These are phyloP conservation scores for Netelia melanura DNA, from an alignment of 2,888 invertebrate species.

Conservation along the genomic window DNA sequence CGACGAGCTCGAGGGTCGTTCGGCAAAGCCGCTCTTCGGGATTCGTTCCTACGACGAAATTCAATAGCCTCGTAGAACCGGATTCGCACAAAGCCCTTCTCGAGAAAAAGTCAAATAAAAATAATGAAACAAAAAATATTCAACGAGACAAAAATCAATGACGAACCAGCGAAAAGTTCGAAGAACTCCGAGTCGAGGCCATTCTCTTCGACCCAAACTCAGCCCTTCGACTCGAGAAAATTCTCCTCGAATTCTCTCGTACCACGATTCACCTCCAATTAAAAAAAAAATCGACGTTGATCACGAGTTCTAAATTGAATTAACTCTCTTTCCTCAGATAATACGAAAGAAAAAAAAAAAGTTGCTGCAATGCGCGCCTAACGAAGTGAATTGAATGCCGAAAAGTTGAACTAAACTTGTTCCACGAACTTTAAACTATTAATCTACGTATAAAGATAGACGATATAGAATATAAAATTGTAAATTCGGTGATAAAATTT, in stretches of 20 bases:
- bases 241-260: not conserved
- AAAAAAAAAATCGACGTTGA: not conserved
- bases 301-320: not conserved
- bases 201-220: slow-evolving; percentile 1
- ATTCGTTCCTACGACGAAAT: not conserved
- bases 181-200: slow-evolving; percentile 30
- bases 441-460: not conserved
- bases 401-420: slow-evolving; percentile 17
- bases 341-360: not conserved
- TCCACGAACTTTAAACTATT: slow-evolving; percentile 7
- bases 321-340: slow-evolving; percentile 26
- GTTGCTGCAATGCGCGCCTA: slow-evolving; percentile 37
- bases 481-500: not conserved
- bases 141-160: slow-evolving; percentile 10
- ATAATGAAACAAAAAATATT: not conserved
- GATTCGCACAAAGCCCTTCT: not conserved
- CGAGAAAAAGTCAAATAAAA: not conserved
- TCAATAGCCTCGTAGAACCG: not conserved
- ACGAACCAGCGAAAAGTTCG: slow-evolving; percentile 27
- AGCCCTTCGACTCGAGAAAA: not conserved
- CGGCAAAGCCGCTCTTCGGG: not conserved
- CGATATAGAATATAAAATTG: not conserved
- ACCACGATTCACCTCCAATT: not conserved
- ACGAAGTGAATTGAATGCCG: slow-evolving; percentile 37
- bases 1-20: not conserved